Conservation (phyloP, 2,113 vertebrate species). For the Tyto alba region DNA sequence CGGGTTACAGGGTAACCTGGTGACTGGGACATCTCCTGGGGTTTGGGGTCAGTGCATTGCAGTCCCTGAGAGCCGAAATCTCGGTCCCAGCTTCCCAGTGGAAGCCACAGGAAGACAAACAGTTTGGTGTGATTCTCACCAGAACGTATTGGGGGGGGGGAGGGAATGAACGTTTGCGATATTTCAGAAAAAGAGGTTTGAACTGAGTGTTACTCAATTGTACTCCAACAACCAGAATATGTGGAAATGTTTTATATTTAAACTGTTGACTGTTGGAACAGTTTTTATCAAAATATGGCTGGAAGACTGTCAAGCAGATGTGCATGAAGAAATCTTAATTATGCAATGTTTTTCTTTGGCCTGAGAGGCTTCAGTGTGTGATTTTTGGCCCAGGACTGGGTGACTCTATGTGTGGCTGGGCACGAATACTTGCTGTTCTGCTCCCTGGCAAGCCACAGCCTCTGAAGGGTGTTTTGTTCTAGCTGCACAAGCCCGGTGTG, state of each 20-base stretch:
- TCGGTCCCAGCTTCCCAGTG: not conserved
- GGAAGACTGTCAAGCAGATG: constrained; percentile 38
- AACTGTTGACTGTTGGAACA: not conserved
- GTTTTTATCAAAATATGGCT: not conserved
- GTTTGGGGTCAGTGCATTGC: not conserved
- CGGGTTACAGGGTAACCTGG: not conserved
- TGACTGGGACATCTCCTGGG: not conserved
- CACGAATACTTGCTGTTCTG: not conserved
- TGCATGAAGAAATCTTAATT: not conserved
- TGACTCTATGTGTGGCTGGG: not conserved
- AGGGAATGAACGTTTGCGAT: not conserved
- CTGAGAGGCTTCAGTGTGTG: constrained; percentile 12
- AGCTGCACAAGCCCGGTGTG: rapidly evolving
- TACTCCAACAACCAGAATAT: not conserved
- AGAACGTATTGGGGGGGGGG: rapidly evolving
- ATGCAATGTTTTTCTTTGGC: not conserved
- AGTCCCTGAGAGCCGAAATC: not conserved
- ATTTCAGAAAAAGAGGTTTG: not conserved
- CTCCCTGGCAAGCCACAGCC: not conserved
- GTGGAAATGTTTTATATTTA: not conserved
- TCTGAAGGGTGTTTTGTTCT: not conserved
- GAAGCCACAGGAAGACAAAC: not conserved
- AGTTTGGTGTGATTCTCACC: not conserved
- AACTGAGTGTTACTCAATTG: not conserved
- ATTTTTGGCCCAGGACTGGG: not conserved